Base-by-base conservation (phyloP, 1,140 invertebrate species). In the Ooceraea biroi region DNA sequence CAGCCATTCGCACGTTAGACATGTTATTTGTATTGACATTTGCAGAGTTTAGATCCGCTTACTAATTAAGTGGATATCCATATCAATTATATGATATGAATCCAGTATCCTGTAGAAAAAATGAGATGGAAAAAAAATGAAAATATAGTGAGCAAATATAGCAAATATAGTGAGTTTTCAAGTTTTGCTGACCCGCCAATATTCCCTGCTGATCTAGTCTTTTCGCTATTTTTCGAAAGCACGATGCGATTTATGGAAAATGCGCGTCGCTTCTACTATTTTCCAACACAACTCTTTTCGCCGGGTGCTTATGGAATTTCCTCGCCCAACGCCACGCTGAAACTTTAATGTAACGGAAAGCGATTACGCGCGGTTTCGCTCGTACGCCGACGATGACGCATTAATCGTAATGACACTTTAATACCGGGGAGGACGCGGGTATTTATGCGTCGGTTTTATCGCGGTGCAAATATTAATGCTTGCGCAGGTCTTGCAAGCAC, bases 281-380 rank as follows among this genome's bases (percentile, higher is more conserved):
- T 57, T 58, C 36, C 22, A 1, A 17, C 3, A 69, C 50, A 50
- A n/a, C 36, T 12, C 25, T 71, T 69, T 46, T 27, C 25, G 55
- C 27, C 22, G 30, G 48, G 58, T 22, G 46, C 19, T 36, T 63
- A 36, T 30, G 41, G 44, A n/a, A 19, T 84, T 74, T 44, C 27
- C 65, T 46, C 60, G 27, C 36, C 14, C 25, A 25, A 17, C 36
- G 58, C 19, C 60, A 74, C 61, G 55, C 55, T 50, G 76, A 82
- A 63, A 82, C 68, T 68, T 80, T 69, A 82, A 86, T 85, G 76
- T 61, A 86, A 85, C 48, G 76, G 69, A 85, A 86, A 85, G 36
- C 80, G 76, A 87, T 87, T 86, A 82, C 85, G 57, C 74, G 46
- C 66, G 50, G 17, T 82, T 82, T 61, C 61, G 68, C 76, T 58